Base-by-base conservation (phyloP, 2,888 invertebrate genomes). In the Euspilapteryx auroguttella region DNA sequence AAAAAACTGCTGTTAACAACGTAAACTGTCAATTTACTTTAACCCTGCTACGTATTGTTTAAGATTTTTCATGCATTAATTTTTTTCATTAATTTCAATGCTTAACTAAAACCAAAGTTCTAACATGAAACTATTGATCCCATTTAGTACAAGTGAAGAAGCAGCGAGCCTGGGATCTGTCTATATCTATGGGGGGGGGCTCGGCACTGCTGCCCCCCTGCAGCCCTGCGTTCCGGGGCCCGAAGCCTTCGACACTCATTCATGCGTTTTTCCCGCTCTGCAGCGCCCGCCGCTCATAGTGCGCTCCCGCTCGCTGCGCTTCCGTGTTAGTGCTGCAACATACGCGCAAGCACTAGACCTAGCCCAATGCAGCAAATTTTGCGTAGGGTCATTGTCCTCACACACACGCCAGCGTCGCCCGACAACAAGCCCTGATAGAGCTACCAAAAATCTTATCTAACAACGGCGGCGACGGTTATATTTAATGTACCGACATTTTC, bases 291-390 rank as follows among this genome's bases (percentile, higher is more conserved):
- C 34, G 42, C 37, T 49, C 49, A 56, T 65, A 62, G 49, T 41
- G 50, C 56, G 56, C 43, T 69, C 69, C 62, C 51, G 41, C 54
- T 68, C 61, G 37, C 38, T 37, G 34, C 40, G 54, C 55, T 68
- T 69, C 73, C 64, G 66, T 56, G 66, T 68, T 64, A 56, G 49
- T 51, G 54, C 54, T 47, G 48, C 56, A 55, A 62, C 56, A 71
- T 59, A 69, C 64, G 64, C 64, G 64, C 63, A 65, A 64, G 58
- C 57, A 65, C 66, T 73, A 68, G 66, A 69, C 73, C 76, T 77
- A 76, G 71, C 69, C 65, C 75, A 77, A 75, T 76, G 77, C 76
- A 73, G 73, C 54, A 69, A 75, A 76, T 75, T 77, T 77, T 76
- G 76, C 73, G 77, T 77, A 69, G 65, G 77, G 66, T 77, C 75